Conservation (phyloP, 2,113 vertebrate species). For the Sakesphorus luctuosus region DNA sequence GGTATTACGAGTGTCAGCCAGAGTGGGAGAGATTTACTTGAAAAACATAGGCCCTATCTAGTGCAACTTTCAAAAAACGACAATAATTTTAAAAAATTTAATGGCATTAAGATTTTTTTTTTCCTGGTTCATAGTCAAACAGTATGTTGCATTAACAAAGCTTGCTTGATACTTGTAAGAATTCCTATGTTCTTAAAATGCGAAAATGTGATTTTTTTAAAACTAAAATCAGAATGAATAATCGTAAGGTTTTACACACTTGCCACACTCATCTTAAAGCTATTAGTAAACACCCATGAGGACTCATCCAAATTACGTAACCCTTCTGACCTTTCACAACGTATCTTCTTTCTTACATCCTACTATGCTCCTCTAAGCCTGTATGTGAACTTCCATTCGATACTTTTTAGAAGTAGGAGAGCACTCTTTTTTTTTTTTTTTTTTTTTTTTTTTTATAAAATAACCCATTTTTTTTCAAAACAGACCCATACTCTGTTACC, state of each 20-base stretch:
- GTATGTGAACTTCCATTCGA: neutral
- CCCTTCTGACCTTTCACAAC: neutral
- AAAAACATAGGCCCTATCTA: neutral
- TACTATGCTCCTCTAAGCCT: neutral
- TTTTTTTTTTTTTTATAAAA: too few relatives aligned
- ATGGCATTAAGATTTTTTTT: neutral
- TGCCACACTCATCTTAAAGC: neutral
- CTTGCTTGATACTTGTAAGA: neutral
- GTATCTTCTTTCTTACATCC: neutral
- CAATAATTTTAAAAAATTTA: neutral
- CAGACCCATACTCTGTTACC: neutral
- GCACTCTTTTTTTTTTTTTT: neutral
- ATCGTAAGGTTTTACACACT: rapidly evolving
- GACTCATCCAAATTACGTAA: neutral
- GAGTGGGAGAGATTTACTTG: neutral
- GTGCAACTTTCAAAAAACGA: neutral
- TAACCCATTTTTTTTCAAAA: neutral
- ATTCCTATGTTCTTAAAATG: neutral
- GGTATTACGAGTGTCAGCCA: neutral
- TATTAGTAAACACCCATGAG: neutral
- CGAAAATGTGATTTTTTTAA: neutral
- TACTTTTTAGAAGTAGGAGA: neutral
- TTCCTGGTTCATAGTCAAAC: neutral
- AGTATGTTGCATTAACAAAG: neutral
- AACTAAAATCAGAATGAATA: neutral